phyloP scores from a whole-genome alignment of 2,113 vertebrate genomes.

The Pipra filicauda region DNA sequence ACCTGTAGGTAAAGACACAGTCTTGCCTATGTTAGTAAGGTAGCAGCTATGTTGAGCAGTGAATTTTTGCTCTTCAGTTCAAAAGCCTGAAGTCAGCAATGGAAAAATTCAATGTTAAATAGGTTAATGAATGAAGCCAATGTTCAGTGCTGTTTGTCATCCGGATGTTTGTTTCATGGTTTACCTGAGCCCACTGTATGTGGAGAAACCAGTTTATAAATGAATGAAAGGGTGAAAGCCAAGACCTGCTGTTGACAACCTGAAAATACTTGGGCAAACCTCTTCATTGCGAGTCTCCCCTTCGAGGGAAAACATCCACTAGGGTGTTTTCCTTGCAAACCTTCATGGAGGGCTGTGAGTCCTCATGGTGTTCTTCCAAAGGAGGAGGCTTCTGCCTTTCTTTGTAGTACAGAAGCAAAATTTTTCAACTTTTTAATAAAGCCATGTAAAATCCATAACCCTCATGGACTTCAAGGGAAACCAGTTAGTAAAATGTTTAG shows the following conservation, averaged over 20 bases:
- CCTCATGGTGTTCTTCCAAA: not conserved
- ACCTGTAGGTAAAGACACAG: not conserved
- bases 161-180: fast-evolving
- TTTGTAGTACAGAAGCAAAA: not conserved
- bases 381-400: not conserved
- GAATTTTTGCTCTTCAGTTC: not conserved
- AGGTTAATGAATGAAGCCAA: fast-evolving
- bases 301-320: not conserved
- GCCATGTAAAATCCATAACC: not conserved
- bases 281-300: fast-evolving
- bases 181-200: not conserved
- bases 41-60: not conserved
- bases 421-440: not conserved
- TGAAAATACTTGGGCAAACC: not conserved
- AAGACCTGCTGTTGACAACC: not conserved
- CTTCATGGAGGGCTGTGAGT: fast-evolving
- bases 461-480: not conserved
- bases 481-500: not conserved
- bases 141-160: not conserved
- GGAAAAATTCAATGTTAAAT: not conserved
- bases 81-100: not conserved
- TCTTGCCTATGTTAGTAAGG: not conserved
- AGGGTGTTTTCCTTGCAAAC: not conserved
- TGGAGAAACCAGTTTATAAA: not conserved
- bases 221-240: not conserved